Conservation (phyloP, 2,113 vertebrate species). For the Spea multiplicata region DNA sequence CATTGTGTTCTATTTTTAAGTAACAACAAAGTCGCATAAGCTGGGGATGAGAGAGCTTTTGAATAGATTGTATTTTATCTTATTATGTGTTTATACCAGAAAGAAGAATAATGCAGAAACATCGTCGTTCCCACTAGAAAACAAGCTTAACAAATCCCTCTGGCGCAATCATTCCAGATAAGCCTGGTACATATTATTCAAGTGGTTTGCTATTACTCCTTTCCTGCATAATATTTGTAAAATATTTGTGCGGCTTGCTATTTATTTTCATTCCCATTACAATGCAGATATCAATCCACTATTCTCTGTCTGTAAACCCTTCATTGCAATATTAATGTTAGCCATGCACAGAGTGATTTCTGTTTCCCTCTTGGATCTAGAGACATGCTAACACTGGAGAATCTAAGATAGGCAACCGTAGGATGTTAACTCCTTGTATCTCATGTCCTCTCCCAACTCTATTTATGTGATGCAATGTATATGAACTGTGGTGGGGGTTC, state of each 20-base stretch:
- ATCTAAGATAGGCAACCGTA: not conserved
- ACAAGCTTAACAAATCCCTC: conserved; percentile 5
- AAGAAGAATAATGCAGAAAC: not conserved
- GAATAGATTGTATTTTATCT: not conserved
- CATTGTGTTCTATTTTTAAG: not conserved
- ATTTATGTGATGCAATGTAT: too few species aligned
- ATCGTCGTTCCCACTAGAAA: not conserved
- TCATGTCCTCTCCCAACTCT: not conserved
- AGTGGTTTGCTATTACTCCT: not conserved
- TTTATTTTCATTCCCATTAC: not conserved
- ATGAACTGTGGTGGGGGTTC: too few species aligned
- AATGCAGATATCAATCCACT: conserved; percentile 1
- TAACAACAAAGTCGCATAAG: not conserved
- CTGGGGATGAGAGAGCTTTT: not conserved
- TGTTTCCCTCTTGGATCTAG: not conserved
- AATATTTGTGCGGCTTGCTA: not conserved
- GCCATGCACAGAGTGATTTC: not conserved
- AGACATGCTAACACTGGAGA: not conserved
- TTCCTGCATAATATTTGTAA: not conserved
- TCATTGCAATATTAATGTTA: not conserved
- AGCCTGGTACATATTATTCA: not conserved
- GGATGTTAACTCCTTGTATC: not conserved
- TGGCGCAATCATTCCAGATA: not conserved
- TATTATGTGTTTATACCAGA: not conserved
- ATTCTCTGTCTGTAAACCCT: not conserved